A percentile compares a stretch with the other conserved stretches of the same genome.
Conservation (phyloP, 2,113 vertebrate species). For the Plestiodon gilberti region DNA sequence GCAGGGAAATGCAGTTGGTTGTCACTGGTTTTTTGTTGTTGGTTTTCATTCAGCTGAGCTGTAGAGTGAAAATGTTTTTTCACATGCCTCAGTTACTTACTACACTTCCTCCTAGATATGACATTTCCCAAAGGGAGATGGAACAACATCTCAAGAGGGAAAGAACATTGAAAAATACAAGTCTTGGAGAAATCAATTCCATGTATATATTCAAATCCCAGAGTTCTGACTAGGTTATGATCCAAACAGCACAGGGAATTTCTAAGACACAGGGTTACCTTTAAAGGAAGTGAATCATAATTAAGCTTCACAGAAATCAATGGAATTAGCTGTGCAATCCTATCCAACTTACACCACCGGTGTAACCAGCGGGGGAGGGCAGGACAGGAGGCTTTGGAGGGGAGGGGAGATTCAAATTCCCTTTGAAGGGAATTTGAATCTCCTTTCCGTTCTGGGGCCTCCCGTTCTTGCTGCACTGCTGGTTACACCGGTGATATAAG, state of each 20-base stretch:
- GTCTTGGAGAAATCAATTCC: slow-evolving; percentile 14
- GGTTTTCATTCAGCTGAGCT: slow-evolving; percentile 56
- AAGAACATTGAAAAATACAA: slow-evolving; percentile 23
- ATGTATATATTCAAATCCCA: neutral
- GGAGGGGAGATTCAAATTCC: too few relatives aligned
- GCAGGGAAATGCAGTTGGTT: neutral
- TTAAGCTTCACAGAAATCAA: too few relatives aligned
- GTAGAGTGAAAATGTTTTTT: slow-evolving; percentile 58
- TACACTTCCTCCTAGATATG: slow-evolving; percentile 43
- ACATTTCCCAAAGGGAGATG: slow-evolving; percentile 50
- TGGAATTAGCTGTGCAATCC: too few relatives aligned
- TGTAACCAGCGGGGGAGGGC: too few relatives aligned
- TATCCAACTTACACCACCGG: too few relatives aligned
- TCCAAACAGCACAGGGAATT: slow-evolving; percentile 38
- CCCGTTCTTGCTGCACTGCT: too few relatives aligned
- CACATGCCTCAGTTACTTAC: slow-evolving; percentile 65
- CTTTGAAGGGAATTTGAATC: too few relatives aligned
- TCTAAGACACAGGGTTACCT: slow-evolving; percentile 12
- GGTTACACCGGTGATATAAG: too few relatives aligned
- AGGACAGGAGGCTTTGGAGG: too few relatives aligned
- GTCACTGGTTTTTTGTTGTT: too few relatives aligned
- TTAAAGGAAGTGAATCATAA: too few relatives aligned
- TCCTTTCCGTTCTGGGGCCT: too few relatives aligned
- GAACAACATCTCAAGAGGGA: slow-evolving; percentile 42
- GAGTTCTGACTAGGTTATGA: slow-evolving; percentile 39